phyloP scores from a whole-genome alignment of 1,140 invertebrate genomes.

The Danaus melanippus region DNA sequence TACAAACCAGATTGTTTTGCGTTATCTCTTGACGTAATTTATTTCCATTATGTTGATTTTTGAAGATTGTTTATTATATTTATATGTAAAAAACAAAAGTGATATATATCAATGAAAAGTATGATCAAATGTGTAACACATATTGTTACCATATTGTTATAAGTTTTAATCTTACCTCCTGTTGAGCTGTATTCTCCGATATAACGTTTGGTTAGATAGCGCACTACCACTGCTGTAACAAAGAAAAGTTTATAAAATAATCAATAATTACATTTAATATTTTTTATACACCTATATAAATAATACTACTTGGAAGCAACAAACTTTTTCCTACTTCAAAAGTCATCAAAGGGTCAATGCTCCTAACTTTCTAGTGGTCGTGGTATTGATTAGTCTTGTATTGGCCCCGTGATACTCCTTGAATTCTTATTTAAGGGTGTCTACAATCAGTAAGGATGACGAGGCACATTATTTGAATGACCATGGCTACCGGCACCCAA shows the following conservation, averaged over 20 bases:
- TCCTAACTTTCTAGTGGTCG: slow-evolving; percentile 50
- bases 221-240: slow-evolving; percentile 85
- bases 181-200: slow-evolving; percentile 88
- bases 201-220: slow-evolving; percentile 84
- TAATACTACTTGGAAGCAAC: neutral
- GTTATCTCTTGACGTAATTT: no score
- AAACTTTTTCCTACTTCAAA: slow-evolving; percentile 7
- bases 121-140: slow-evolving; percentile 1
- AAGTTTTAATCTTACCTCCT: slow-evolving; percentile 74
- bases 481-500: slow-evolving; percentile 52
- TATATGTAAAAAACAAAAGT: neutral
- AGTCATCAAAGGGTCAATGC: slow-evolving; percentile 46
- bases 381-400: slow-evolving; percentile 52
- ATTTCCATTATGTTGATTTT: no score
- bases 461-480: slow-evolving; percentile 43
- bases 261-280: no score
- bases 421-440: slow-evolving; percentile 42
- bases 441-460: slow-evolving; percentile 61
- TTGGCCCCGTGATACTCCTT: slow-evolving; percentile 36
- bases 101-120: slow-evolving; percentile 4
- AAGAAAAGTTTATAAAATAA: slow-evolving; percentile 29
- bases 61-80: no score
- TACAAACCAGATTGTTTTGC: no score
- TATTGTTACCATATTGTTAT: neutral
- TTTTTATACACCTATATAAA: neutral